A percentile compares a stretch with the other conserved stretches of the same genome.
These are phyloP conservation scores for silkworm (Bombyx mori) DNA, from an alignment of 1,140 invertebrate genomes.

Conservation along the genomic window ASM3026992v2 NC_085116.1:15637001-15637500, in stretches of 20 bases:
- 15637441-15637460: too few species aligned
- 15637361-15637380: too few species aligned
- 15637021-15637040: slow-evolving; percentile 60
- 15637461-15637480: too few species aligned
- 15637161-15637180: slow-evolving; percentile 45
- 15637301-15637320: too few species aligned
- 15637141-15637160: slow-evolving; percentile 41
- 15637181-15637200: slow-evolving; percentile 49
- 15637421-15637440: too few species aligned
- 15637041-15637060: slow-evolving; percentile 61
- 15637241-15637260: slow-evolving; percentile 23
- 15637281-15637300: too few species aligned
- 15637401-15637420: too few species aligned
- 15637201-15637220: slow-evolving; percentile 61
- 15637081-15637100: slow-evolving; percentile 48
- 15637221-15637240: slow-evolving; percentile 65
- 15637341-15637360: too few species aligned
- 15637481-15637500: too few species aligned
- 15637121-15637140: slow-evolving; percentile 33
- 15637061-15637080: slow-evolving; percentile 57
- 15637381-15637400: too few species aligned
- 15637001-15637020: slow-evolving; percentile 41
- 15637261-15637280: too few species aligned
- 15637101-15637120: slow-evolving; percentile 11
- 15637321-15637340: too few species aligned